Evolutionary conservation across 2,113 vertebrate species (phyloP).

Genomic region (Dasyurus viverrinus): DNA sequence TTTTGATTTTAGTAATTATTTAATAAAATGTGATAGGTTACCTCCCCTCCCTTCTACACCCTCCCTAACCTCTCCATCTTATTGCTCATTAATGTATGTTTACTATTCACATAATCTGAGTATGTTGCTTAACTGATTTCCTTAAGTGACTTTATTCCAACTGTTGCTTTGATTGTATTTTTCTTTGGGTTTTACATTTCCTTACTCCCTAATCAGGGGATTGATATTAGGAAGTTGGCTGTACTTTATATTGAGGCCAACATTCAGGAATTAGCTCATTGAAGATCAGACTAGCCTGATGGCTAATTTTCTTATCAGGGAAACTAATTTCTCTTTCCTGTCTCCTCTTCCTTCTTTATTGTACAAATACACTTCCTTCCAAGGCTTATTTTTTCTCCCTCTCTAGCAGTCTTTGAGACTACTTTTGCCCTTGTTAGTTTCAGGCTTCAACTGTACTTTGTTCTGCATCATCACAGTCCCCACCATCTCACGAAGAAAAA

Average conservation of each 20-base stretch:
- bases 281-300: background rate
- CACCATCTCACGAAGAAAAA: background rate
- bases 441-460: background rate
- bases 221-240: slow-evolving; percentile 36
- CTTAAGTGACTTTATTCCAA: slow-evolving; percentile 33
- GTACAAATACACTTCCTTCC: background rate
- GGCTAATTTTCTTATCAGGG: background rate
- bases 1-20: slow-evolving; percentile 48
- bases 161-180: slow-evolving; percentile 45
- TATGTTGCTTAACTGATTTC: slow-evolving; percentile 43
- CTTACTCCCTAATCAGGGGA: slow-evolving; percentile 23
- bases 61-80: background rate
- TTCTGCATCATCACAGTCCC: background rate
- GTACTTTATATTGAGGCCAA: slow-evolving; percentile 11
- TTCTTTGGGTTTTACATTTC: slow-evolving; percentile 36
- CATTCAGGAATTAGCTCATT: background rate
- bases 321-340: background rate
- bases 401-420: background rate
- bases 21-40: slow-evolving; percentile 46
- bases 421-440: background rate
- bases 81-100: background rate
- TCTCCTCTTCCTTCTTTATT: background rate
- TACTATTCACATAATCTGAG: slow-evolving; percentile 9
- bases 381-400: background rate
- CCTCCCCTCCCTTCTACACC: background rate